A percentile compares a stretch with the other conserved stretches of the same genome.
Evolutionary conservation across 2,113 vertebrate genomes (phyloP).

Genomic region (Paradoxurus hermaphroditus): DNA sequence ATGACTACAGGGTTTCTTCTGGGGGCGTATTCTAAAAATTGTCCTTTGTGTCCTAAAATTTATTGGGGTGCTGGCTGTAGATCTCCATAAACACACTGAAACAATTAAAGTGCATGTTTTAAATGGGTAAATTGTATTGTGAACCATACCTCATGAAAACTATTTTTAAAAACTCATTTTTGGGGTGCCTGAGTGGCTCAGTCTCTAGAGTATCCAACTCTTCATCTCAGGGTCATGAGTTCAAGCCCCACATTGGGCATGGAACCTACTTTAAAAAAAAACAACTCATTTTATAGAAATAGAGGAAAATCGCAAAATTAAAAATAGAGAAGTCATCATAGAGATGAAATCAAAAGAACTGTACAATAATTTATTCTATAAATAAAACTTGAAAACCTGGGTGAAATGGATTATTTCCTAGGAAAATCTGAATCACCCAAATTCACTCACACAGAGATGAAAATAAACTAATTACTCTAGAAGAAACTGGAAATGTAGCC

Average conservation of each 20-base stretch:
- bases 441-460: background rate
- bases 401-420: background rate
- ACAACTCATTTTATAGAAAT: background rate
- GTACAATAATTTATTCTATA: background rate
- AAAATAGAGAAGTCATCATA: background rate
- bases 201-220: no score
- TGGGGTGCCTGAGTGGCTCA: no score
- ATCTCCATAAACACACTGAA: background rate
- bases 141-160: background rate
- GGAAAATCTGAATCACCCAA: constrained; percentile 2
- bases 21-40: background rate
- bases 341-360: constrained; percentile 11
- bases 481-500: background rate
- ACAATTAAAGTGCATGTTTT: background rate
- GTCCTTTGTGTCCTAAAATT: background rate
- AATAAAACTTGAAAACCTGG: constrained; percentile 9
- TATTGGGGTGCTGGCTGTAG: background rate
- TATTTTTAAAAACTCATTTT: background rate
- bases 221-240: no score
- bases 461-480: constrained; percentile 5
- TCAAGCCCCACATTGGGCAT: no score
- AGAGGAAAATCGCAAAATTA: background rate
- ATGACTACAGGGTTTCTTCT: background rate
- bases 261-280: background rate
- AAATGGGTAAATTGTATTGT: background rate